Conservation (phyloP, 2,888 invertebrate genomes). For the Dromius quadrimaculatus region DNA sequence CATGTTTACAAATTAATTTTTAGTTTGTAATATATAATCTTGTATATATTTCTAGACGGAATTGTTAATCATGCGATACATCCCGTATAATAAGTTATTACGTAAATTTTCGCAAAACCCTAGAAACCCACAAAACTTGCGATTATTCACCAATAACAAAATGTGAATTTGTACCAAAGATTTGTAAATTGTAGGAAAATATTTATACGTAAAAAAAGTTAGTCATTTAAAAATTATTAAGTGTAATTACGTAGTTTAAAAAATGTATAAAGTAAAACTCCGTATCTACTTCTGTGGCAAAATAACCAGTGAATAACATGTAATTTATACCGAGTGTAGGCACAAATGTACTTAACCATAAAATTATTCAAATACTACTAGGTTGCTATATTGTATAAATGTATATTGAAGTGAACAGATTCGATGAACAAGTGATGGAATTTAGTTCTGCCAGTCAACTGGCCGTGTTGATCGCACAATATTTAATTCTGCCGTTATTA, state of each 20-base stretch:
- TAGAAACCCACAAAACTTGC: conserved; percentile 4
- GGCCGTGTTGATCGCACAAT: conserved; percentile 31
- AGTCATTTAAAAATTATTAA: conserved; percentile 31
- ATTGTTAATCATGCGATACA: conserved; percentile 17
- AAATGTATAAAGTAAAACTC: conserved; percentile 25
- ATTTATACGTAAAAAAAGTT: conserved; percentile 40
- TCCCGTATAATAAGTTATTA: conserved; percentile 14
- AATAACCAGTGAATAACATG: conserved; percentile 30
- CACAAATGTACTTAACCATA: conserved; percentile 40
- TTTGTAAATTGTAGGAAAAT: conserved; percentile 48
- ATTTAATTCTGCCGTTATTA: conserved; percentile 32
- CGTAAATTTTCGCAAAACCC: conserved; percentile 30
- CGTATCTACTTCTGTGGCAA: conserved; percentile 40
- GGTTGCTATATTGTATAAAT: conserved; percentile 44
- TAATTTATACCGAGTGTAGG: conserved; percentile 16
- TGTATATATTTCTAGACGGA: conserved; percentile 27
- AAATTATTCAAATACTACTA: neutral
- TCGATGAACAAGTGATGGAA: conserved; percentile 63
- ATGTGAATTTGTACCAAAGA: conserved; percentile 52
- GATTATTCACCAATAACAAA: conserved; percentile 19
- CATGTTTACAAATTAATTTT: conserved; percentile 31
- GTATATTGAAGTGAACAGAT: conserved; percentile 45
- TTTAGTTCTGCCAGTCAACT: conserved; percentile 57
- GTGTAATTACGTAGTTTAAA: conserved; percentile 24
- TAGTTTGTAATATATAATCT: conserved; percentile 24